Conservation (phyloP, 2,888 invertebrate species). For the Trichopoda pennipes region DNA sequence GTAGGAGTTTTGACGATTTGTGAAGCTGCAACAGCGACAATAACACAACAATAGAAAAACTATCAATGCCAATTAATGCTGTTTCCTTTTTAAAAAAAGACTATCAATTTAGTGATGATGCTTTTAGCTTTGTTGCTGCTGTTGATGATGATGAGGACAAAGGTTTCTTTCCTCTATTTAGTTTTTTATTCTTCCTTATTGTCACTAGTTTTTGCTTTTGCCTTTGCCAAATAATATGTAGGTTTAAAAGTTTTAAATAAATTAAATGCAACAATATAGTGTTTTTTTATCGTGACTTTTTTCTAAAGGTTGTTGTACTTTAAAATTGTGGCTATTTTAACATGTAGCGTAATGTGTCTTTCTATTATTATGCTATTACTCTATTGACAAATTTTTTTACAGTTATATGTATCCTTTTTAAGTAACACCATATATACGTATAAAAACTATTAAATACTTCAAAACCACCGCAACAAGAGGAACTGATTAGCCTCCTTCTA, state of each 20-base stretch:
- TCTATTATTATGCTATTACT: not conserved
- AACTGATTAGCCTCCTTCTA: slow-evolving; percentile 20
- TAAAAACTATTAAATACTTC: not conserved
- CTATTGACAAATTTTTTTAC: slow-evolving; percentile 44
- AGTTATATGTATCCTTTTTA: slow-evolving; percentile 8
- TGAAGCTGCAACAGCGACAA: slow-evolving; percentile 14
- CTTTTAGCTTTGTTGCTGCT: slow-evolving; percentile 12
- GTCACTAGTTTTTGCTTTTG: slow-evolving; percentile 40
- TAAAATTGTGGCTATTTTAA: slow-evolving; percentile 8
- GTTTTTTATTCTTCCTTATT: slow-evolving; percentile 17
- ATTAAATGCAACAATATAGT: slow-evolving; percentile 10
- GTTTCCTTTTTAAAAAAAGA: slow-evolving; percentile 42
- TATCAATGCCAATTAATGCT: slow-evolving; percentile 62
- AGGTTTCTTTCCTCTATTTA: slow-evolving; percentile 30
- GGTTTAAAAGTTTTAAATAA: slow-evolving; percentile 6
- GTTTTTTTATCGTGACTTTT: slow-evolving; percentile 49
- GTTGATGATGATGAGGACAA: slow-evolving; percentile 37
- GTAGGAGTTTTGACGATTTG: slow-evolving; percentile 57
- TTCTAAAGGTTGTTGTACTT: slow-evolving; percentile 14
- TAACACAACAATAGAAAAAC: slow-evolving; percentile 21
- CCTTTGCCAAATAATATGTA: slow-evolving; percentile 45
- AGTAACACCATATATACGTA: too few species aligned
- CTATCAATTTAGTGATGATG: slow-evolving; percentile 46
- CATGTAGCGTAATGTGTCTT: not conserved
- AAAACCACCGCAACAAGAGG: slow-evolving; percentile 23